A percentile compares a stretch with the other conserved stretches of the same genome.
Conservation (phyloP, 2,888 invertebrate genomes). For the Rhagophthalmus giganteus region DNA sequence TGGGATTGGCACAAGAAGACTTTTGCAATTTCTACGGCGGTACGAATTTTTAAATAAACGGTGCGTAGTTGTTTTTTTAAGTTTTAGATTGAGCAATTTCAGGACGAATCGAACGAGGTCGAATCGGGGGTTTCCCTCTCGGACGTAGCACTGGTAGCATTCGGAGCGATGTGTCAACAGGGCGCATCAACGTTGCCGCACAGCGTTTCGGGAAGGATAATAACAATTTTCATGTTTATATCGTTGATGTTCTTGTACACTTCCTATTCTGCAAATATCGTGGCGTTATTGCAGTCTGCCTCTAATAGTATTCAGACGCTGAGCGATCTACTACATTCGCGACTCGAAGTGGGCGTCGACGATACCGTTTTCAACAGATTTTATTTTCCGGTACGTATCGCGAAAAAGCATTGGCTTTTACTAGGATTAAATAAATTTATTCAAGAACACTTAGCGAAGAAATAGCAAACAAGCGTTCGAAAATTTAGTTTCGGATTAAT, state of each 20-base stretch:
- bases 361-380: conserved; percentile 71
- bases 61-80: conserved; percentile 15
- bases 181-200: conserved; percentile 60
- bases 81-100: conserved; percentile 28
- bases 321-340: conserved; percentile 66
- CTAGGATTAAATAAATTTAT: neutral
- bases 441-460: too few species aligned
- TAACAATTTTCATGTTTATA: conserved; percentile 65
- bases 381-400: conserved; percentile 63
- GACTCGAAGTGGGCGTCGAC: conserved; percentile 68
- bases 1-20: too few species aligned
- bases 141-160: conserved; percentile 60
- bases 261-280: conserved; percentile 76
- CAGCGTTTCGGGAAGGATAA: conserved; percentile 58
- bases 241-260: conserved; percentile 72
- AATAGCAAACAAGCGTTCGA: too few species aligned
- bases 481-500: too few species aligned
- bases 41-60: neutral
- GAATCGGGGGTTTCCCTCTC: too few species aligned
- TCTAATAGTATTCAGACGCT: conserved; percentile 68
- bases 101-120: too few species aligned
- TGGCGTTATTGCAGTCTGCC: conserved; percentile 72
- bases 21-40: neutral
- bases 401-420: neutral
- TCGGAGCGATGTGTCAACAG: conserved; percentile 65